phyloP scores from a whole-genome alignment of 2,113 vertebrate species.

The Ctenomys sociabilis region DNA sequence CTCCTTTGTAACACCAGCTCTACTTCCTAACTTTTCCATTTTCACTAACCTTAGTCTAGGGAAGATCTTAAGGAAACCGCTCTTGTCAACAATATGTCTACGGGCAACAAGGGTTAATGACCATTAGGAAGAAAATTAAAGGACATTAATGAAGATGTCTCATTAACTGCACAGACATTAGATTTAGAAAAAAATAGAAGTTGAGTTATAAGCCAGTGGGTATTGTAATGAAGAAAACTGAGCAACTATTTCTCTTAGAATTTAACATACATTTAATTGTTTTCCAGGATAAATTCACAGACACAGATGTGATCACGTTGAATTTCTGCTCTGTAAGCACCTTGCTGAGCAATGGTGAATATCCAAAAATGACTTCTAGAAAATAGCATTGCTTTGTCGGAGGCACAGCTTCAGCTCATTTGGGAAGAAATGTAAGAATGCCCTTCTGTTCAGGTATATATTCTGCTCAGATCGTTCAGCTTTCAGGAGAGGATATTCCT shows the following conservation, averaged over 20 bases:
- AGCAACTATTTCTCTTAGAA: conserved; percentile 22
- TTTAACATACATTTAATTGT: neutral
- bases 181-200: neutral
- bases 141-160: neutral
- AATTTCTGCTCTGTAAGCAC: neutral
- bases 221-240: neutral
- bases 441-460: neutral
- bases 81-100: neutral
- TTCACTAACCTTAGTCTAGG: neutral
- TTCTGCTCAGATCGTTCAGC: neutral
- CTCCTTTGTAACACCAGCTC: neutral
- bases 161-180: neutral
- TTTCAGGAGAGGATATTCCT: neutral
- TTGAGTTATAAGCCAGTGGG: neutral
- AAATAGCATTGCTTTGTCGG: neutral
- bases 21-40: neutral
- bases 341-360: neutral
- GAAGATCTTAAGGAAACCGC: conserved; percentile 19
- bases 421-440: neutral
- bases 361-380: neutral
- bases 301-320: neutral
- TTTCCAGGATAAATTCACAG: neutral
- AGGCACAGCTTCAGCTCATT: neutral
- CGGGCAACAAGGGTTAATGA: neutral
- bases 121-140: neutral